These are phyloP conservation scores for Apogon hyalosoma DNA, from an alignment of 2,797 vertebrate genomes.

Conservation along the genomic window DNA sequence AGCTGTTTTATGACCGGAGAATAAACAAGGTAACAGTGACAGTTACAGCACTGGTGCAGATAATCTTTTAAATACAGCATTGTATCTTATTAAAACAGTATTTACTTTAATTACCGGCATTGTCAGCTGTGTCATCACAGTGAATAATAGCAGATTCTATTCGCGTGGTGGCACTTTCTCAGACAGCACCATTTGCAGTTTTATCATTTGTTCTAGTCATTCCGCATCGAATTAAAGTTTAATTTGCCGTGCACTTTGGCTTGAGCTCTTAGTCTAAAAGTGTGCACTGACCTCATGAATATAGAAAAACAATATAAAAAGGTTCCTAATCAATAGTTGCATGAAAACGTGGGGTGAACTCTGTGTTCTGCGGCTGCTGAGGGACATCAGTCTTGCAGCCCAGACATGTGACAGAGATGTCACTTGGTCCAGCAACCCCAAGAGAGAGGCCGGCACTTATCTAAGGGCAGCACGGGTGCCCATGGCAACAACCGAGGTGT, in stretches of 20 bases:
- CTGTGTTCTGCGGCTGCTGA: conserved; percentile 23
- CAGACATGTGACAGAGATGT: conserved; percentile 74
- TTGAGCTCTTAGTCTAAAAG: conserved; percentile 32
- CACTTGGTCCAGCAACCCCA: conserved; percentile 63
- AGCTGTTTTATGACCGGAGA: conserved; percentile 48
- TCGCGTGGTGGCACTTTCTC: conserved; percentile 29
- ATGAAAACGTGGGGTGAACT: conserved; percentile 45
- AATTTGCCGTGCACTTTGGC: conserved; percentile 50
- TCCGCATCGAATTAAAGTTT: conserved; percentile 64
- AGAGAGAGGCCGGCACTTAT: conserved; percentile 72
- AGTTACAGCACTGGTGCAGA: conserved; percentile 46
- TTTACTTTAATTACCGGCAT: conserved; percentile 66
- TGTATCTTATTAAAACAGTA: conserved; percentile 65
- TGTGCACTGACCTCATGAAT: conserved; percentile 57
- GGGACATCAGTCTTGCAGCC: conserved; percentile 42
- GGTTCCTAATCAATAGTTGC: conserved; percentile 62
- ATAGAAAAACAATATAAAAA: conserved; percentile 60
- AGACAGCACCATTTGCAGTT: conserved; percentile 27
- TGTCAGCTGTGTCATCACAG: conserved; percentile 49
- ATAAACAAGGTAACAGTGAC: conserved; percentile 63
- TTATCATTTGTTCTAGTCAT: conserved; percentile 32
- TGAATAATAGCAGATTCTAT: conserved; percentile 45
- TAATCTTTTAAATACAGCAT: conserved; percentile 73
- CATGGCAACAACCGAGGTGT: conserved; percentile 78
- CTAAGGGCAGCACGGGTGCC: conserved; percentile 75